Evolutionary conservation across 2,797 vertebrate genomes (phyloP).

Genomic region (Macropus fuliginosus): DNA sequence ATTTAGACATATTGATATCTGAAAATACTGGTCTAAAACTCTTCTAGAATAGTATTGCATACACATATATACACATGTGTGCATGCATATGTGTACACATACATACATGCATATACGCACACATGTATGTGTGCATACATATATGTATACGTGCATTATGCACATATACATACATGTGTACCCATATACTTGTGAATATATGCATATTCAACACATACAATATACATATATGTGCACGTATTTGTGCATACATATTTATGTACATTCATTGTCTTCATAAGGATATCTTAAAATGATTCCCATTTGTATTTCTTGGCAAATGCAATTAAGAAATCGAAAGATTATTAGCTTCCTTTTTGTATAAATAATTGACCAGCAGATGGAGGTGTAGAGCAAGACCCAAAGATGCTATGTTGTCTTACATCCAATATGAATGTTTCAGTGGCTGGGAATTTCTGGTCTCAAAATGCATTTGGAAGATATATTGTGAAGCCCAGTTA

Average conservation of each 20-base stretch:
- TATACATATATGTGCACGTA: neutral
- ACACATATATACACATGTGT: neutral
- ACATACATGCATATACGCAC: too few species aligned
- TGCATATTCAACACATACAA: neutral
- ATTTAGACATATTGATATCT: neutral
- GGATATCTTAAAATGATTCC: neutral
- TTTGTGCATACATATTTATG: neutral
- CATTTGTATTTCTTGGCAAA: neutral
- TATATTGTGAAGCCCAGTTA: neutral
- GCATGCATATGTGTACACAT: too few species aligned
- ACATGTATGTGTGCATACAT: too few species aligned
- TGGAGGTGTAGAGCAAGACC: neutral
- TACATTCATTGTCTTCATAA: neutral
- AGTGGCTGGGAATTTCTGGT: neutral
- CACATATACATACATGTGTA: too few species aligned
- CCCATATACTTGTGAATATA: neutral
- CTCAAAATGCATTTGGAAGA: conserved; percentile 3
- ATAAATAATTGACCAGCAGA: neutral
- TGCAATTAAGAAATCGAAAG: neutral
- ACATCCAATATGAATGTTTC: conserved; percentile 10
- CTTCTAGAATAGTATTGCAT: neutral
- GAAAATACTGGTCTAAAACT: neutral
- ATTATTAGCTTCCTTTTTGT: neutral
- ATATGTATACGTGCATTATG: too few species aligned
- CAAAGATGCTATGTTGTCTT: neutral